Base-by-base conservation (phyloP, 92 coral and sea anemone species). In the Nematostella vectensis region DNA sequence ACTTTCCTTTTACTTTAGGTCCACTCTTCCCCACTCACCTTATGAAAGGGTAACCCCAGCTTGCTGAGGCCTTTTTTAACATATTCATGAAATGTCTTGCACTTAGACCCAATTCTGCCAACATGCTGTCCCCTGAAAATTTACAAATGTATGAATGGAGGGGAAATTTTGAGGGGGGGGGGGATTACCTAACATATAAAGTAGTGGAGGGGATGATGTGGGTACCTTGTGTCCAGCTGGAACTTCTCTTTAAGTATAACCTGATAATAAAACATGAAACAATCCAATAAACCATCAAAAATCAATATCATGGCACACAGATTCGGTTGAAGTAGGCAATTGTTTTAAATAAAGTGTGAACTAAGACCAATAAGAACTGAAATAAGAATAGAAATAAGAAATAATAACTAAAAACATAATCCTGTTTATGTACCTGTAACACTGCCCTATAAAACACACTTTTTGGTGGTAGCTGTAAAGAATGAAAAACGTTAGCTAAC, bases 401-500 rank as follows among this genome's bases (percentile, higher is more conserved):
- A n/a, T n/a, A n/a, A n/a, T n/a, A n/a, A n/a, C n/a, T n/a, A n/a
- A n/a, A n/a, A n/a, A n/a, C n/a, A n/a, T n/a, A n/a, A n/a, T n/a
- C n/a, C n/a, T n/a, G n/a, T n/a, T n/a, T n/a, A n/a, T n/a, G n/a
- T 51, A 85, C 94, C 81, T 85, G 94, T 4, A 85, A 59, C 12
- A 85, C 61, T 13, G 94, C 80, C 22, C 94, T 69, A 57, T 75
- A 71, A 24, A 80, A 58, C 23, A 85, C 72, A 42, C 88, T 85
- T 25, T 55, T 74, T 42, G 94, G 81, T 44, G 94, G 94, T 31
- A 53, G 66, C 85, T 78, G 58, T 17, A 24, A 16, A 8, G 12
- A 15, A 29, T 11, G 28, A 17, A n/a, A 31, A 31, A 18, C 22
- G 4, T 10, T 1, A 1, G 18, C 18, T 36, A 36, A 36, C 9